phyloP scores from a whole-genome alignment of 2,797 vertebrate genomes.

The Phoxinus dragarum region DNA sequence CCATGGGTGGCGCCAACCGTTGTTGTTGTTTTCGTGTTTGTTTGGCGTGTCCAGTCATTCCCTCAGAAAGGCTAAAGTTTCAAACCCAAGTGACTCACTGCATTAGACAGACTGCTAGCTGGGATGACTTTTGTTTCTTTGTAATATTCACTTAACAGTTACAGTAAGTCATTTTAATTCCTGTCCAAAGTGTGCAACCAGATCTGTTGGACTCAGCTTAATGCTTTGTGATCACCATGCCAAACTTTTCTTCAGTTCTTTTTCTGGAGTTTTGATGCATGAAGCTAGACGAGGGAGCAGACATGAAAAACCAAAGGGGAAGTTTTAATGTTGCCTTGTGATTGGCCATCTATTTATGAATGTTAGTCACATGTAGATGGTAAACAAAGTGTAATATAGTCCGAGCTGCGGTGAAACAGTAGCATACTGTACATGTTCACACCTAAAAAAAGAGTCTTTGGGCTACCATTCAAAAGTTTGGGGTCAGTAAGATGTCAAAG shows the following conservation, averaged over 20 bases:
- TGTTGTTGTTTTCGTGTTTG: slow-evolving; percentile 44
- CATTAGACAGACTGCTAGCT: slow-evolving; percentile 13
- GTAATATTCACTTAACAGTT: slow-evolving; percentile 36
- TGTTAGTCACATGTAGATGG: slow-evolving; percentile 18
- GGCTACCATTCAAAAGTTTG: background rate
- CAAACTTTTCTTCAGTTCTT: slow-evolving; percentile 31
- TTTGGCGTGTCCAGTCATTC: slow-evolving; percentile 32
- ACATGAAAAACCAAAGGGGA: slow-evolving; percentile 25
- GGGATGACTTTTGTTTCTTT: slow-evolving; percentile 26
- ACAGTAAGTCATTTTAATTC: slow-evolving; percentile 22
- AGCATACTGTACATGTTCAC: background rate
- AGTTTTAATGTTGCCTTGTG: slow-evolving; percentile 25
- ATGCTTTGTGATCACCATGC: slow-evolving; percentile 31
- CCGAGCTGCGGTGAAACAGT: background rate
- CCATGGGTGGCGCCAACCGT: slow-evolving; percentile 47
- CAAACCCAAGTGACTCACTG: slow-evolving; percentile 35
- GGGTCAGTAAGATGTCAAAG: background rate
- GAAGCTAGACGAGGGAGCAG: slow-evolving; percentile 8
- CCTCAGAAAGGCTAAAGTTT: slow-evolving; percentile 36
- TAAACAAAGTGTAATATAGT: slow-evolving; percentile 1
- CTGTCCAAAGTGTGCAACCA: slow-evolving; percentile 20
- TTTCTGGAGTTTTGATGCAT: slow-evolving; percentile 44
- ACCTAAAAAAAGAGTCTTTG: background rate
- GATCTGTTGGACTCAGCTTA: slow-evolving; percentile 23
- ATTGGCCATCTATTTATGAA: slow-evolving; percentile 9